Base-by-base conservation (phyloP, 1,140 invertebrate species). In the Gonioctena quinquepunctata region DNA sequence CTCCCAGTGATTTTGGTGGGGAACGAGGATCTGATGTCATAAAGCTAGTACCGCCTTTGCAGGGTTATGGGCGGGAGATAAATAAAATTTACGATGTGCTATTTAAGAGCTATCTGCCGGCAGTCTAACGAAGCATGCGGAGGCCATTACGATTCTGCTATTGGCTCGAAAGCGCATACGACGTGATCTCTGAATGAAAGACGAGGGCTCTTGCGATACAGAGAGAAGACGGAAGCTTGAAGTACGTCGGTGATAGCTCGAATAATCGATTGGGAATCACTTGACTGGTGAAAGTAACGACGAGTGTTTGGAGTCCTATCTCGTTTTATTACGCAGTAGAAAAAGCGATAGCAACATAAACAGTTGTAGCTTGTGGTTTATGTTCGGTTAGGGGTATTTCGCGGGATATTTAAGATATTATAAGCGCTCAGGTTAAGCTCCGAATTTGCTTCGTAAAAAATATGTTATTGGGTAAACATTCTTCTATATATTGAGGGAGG, bases 81-180 rank as follows among this genome's bases (percentile, higher is more conserved):
- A 79, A 78, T 74, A 77, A 79, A 83, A 83, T 83, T 83, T 83
- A 83, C 71, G 80, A 83, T 63, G 82, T 82, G 82, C 78, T 79
- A 81, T 81, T 81, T 83, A 82, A 81, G 72, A 79, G 82, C 81
- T 83, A 83, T 83, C 82, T 83, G 80, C 80, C 76, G 81, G 81
- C 77, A 75, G 77, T 77, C 76, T 81, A 82, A 80, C 79, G 82
- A 82, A 83, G 75, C 81, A 76, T 82, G 76, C 75, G 79, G 81
- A 79, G 82, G 82, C 82, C 82, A 83, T 83, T 82, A 83, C 82
- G 76, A 76, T 67, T 74, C 68, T 75, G 75, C 82, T 77, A 83
- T 83, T 83, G 82, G 82, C 75, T 76, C 73, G 68, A 61, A 69
- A 52, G 59, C 28, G 22, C n/a, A 49, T 19, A 11, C 65, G 73